Evolutionary conservation across 2,888 invertebrate genomes (phyloP).

Genomic region (Hirtodrosophila cameraria): DNA sequence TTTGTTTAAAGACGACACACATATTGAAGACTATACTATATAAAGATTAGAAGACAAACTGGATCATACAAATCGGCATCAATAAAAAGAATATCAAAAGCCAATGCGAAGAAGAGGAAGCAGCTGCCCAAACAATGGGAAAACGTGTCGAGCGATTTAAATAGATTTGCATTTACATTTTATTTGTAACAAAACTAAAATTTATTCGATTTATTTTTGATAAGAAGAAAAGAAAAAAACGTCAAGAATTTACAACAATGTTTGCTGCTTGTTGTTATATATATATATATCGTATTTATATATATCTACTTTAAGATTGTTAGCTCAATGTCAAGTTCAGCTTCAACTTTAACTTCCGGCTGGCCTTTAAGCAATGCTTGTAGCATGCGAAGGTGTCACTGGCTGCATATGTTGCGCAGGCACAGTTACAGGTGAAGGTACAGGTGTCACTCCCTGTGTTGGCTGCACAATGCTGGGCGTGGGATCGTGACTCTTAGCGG

Average conservation of each 20-base stretch:
- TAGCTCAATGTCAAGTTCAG: conserved; percentile 28
- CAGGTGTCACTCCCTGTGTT: conserved; percentile 28
- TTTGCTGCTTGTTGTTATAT: conserved; percentile 1
- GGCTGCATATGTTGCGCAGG: conserved; percentile 19
- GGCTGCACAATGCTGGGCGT: conserved; percentile 24
- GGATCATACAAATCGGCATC: conserved; percentile 45
- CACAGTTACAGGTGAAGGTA: too few species aligned
- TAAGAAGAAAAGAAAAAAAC: conserved; percentile 24
- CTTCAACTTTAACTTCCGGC: conserved; percentile 31
- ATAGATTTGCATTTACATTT: conserved; percentile 28
- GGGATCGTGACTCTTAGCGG: conserved; percentile 80
- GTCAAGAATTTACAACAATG: conserved; percentile 23
- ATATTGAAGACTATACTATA: neutral
- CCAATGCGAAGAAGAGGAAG: conserved; percentile 11
- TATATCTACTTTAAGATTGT: conserved; percentile 13
- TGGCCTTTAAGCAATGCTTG: conserved; percentile 48
- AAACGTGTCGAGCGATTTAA: conserved; percentile 1
- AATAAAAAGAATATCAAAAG: conserved; percentile 62
- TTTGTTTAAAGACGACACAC: conserved; percentile 10
- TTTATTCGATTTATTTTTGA: conserved; percentile 63
- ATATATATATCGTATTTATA: conserved; percentile 10
- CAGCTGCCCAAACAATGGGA: neutral
- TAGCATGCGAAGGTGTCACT: conserved; percentile 58
- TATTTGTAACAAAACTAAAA: conserved; percentile 44
- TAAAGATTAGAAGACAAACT: conserved; percentile 47